Percentiles rank a stretch among this genome's conserved stretches.
These are phyloP conservation scores for Conger conger DNA, from an alignment of 2,113 vertebrate species.

Conservation along the genomic window DNA sequence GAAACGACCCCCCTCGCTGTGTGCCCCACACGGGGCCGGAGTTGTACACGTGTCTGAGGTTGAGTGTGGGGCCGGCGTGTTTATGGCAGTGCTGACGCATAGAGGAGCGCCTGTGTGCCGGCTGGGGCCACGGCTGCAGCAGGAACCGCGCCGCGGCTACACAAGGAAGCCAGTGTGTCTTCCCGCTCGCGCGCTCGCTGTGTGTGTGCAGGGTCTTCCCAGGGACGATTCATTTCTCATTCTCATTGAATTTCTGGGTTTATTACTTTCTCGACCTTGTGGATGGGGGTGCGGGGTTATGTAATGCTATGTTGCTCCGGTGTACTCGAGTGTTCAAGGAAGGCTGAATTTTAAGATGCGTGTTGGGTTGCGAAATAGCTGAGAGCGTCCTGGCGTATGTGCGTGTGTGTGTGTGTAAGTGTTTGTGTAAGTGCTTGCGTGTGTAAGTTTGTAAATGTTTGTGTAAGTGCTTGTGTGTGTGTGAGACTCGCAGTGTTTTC, in stretches of 20 bases:
- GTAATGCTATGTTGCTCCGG: not conserved
- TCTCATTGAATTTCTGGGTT: not conserved
- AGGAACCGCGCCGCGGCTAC: not conserved
- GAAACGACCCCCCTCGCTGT: not conserved
- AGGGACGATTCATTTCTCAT: not conserved
- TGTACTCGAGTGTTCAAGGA: not conserved
- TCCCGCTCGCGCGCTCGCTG: not conserved
- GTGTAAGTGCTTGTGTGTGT: no score
- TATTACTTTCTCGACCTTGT: not conserved
- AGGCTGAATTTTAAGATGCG: not conserved
- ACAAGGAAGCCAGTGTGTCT: conserved; percentile 7
- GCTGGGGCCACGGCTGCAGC: not conserved
- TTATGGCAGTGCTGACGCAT: not conserved
- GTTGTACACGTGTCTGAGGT: not conserved
- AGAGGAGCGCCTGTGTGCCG: not conserved
- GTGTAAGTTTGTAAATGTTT: not conserved
- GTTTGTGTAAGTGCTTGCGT: not conserved
- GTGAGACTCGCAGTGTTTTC: not conserved
- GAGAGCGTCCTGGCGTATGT: not conserved
- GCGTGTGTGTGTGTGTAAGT: not conserved
- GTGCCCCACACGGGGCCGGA: not conserved
- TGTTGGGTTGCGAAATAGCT: not conserved
- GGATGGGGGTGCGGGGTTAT: not conserved
- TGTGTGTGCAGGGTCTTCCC: not conserved
- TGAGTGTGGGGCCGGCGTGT: not conserved